Conservation (phyloP, 2,797 vertebrate genomes). For the Pitangus sulphuratus region DNA sequence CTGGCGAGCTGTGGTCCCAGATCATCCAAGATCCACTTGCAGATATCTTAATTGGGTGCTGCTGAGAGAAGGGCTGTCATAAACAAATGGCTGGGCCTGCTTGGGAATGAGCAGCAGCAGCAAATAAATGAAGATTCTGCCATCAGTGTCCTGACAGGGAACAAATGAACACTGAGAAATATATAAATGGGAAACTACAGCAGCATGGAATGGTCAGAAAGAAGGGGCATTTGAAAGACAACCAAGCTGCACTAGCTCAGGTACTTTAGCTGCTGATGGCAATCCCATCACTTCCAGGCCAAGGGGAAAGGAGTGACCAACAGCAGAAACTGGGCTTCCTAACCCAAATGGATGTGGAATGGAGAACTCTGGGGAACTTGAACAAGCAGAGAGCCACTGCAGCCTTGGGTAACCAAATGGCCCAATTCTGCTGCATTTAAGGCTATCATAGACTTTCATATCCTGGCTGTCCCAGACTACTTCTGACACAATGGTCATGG, state of each 20-base stretch:
- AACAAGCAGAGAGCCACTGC: not conserved
- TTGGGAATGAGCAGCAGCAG: not conserved
- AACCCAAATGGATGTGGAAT: not conserved
- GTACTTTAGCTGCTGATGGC: not conserved
- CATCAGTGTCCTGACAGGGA: not conserved
- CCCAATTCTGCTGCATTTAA: not conserved
- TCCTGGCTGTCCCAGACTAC: not conserved
- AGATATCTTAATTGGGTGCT: constrained; percentile 22
- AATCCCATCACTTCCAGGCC: not conserved
- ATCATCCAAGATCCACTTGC: constrained; percentile 11
- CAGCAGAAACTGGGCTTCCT: not conserved
- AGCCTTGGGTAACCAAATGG: not conserved
- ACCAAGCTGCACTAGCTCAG: not conserved
- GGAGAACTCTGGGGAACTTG: not conserved
- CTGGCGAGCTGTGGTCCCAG: not conserved
- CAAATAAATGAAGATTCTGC: constrained; percentile 27
- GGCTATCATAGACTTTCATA: not conserved
- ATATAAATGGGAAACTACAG: not conserved
- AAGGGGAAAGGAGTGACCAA: not conserved
- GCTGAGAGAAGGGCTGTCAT: not conserved
- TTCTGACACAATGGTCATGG: rapidly evolving
- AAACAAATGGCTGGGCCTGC: not conserved
- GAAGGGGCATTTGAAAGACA: not conserved
- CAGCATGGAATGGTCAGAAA: not conserved
- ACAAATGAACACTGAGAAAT: not conserved